Percentiles rank a stretch among this genome's conserved stretches.
phyloP scores from a whole-genome alignment of 1,140 invertebrate genomes.

The Apocrypta bakeri region DNA sequence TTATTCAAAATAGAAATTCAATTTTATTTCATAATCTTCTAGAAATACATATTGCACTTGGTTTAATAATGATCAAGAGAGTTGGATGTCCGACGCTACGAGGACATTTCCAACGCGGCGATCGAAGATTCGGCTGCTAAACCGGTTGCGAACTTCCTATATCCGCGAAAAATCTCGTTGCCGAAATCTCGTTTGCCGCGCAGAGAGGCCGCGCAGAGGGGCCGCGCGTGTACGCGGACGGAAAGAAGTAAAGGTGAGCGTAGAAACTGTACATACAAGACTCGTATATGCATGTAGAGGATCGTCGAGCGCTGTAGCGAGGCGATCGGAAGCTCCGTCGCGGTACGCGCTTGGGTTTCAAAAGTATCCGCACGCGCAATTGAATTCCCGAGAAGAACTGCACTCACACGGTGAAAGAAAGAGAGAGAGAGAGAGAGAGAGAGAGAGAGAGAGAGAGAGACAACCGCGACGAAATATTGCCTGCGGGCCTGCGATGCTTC shows the following conservation, averaged over 20 bases:
- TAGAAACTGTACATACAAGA: background rate
- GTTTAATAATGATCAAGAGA: conserved; percentile 25
- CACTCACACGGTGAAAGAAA: too few relatives aligned
- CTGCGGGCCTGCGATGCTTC: conserved; percentile 1
- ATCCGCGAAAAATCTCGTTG: background rate
- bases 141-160: background rate
- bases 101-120: background rate
- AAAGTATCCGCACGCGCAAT: conserved; percentile 44
- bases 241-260: background rate
- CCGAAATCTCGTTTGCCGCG: background rate
- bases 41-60: too few relatives aligned
- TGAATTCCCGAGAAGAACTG: conserved; percentile 34
- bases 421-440: background rate
- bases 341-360: conserved; percentile 1
- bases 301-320: too few relatives aligned
- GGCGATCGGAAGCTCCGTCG: background rate
- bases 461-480: conserved; percentile 39
- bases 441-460: too few relatives aligned
- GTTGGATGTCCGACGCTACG: background rate
- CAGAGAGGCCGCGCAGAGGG: background rate
- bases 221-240: background rate
- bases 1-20: too few relatives aligned
- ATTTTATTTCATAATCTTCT: too few relatives aligned
- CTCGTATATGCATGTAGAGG: too few relatives aligned
- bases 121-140: background rate